Conservation (phyloP, 2,113 vertebrate genomes). For the Carollia perspicillata region DNA sequence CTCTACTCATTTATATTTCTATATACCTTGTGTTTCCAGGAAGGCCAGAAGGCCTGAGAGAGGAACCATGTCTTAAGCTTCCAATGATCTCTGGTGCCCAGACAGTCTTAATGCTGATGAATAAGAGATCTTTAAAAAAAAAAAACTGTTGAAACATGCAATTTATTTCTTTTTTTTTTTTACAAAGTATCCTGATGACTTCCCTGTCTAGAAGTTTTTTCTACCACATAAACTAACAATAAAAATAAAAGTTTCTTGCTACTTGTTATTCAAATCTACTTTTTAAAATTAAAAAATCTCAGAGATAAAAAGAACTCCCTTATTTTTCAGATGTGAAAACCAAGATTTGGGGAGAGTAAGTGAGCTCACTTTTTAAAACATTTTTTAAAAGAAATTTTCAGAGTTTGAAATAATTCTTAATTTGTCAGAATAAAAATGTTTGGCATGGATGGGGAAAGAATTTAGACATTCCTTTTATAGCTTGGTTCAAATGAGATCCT, state of each 20-base stretch:
- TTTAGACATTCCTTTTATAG: background rate
- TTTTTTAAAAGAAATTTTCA: background rate
- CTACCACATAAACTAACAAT: background rate
- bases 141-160: background rate
- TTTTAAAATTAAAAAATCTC: constrained; percentile 6
- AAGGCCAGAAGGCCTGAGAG: background rate
- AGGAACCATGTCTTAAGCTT: background rate
- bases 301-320: background rate
- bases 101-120: background rate
- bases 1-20: background rate
- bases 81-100: background rate
- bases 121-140: background rate
- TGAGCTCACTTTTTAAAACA: background rate
- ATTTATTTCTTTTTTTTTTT: background rate
- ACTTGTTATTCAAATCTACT: background rate
- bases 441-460: constrained; percentile 19
- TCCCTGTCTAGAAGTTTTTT: background rate
- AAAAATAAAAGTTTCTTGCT: constrained; percentile 2
- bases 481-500: background rate
- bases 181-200: background rate
- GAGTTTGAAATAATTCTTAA: constrained; percentile 26
- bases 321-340: constrained; percentile 3
- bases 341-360: background rate
- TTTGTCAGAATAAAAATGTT: background rate
- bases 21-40: background rate